phyloP scores from a whole-genome alignment of 2,797 vertebrate species.

The Urophycis tenuis region DNA sequence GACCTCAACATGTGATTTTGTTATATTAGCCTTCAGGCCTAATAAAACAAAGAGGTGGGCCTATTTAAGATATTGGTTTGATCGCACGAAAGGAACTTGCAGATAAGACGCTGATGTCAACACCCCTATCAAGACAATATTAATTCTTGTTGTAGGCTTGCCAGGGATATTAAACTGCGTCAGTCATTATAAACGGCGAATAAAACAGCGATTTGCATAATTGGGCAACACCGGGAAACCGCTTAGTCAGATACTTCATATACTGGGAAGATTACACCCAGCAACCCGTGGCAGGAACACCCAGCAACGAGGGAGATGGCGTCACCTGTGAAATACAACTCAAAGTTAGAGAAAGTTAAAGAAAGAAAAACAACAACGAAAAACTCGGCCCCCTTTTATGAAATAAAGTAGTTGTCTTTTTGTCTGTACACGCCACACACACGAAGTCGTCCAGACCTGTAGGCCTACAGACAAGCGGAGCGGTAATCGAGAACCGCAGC shows the following conservation, averaged over 20 bases:
- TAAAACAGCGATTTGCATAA: background rate
- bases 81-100: background rate
- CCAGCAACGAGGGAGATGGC: background rate
- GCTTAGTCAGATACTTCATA: constrained; percentile 2
- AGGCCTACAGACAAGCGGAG: constrained; percentile 44
- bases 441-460: constrained; percentile 35
- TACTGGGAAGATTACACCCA: background rate
- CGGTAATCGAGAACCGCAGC: no score
- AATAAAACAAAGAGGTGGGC: background rate
- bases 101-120: background rate
- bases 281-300: background rate
- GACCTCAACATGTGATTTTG: background rate
- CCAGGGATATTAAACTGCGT: background rate
- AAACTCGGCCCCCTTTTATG: no score
- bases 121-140: background rate
- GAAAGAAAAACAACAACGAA: no score
- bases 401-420: no score
- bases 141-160: background rate
- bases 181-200: background rate
- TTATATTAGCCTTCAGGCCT: background rate
- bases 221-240: background rate
- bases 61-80: background rate
- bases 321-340: background rate
- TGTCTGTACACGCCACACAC: constrained; percentile 18
- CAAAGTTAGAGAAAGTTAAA: background rate